Evolutionary conservation across 2,797 vertebrate species (phyloP), one percentile per base, ranked within the genome.

Genomic region (Pseudochirops cupreus): DNA sequence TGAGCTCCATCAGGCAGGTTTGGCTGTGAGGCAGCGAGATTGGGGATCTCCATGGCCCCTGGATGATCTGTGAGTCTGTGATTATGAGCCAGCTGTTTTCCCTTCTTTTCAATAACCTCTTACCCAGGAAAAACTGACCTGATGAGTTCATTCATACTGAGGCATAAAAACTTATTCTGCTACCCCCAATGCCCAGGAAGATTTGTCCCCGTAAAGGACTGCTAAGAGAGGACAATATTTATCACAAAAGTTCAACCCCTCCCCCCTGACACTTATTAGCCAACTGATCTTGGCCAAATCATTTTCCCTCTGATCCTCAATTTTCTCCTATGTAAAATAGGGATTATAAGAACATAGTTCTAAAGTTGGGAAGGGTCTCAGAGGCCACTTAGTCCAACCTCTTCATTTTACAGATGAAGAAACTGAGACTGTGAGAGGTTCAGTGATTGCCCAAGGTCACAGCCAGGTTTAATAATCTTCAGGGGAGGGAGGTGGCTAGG

Each of bases 251-350:
- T 74, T 39, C 67, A 39, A 74, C 21, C 16, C 90, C 55, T 33
- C 12, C 31, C 55, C 54, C 58, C 52, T 52, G 54, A 90, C 50
- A 74, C 54, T n/a, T 89, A 28, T 56, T 82, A 90, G 62, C 26
- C 21, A 0, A 5, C 26, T 91, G 62, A 90, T 16, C 26, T 89
- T 56, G 28, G 55, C 10, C 18, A 29, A 7, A 4, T 67, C 56
- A 58, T 5, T 46, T 53, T 10, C 62, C 46, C 46, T n/a, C 5
- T 50, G 53, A 0, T n/a, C 55, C 24, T 94, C 62, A 24, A 29
- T 54, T 94, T 92, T 39, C 26, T 92, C 93, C n/a, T 93, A 52
- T 93, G 54, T 87, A 5, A 54, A 62, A 89, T 7, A 92, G 94
- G 91, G 31, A 28, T 54, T 6, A 50, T 33, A 74, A 39, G 10